Evolutionary conservation across 2,888 invertebrate species (phyloP), one percentile per base, ranked within the genome.

Genomic region (Emmelina monodactyla): DNA sequence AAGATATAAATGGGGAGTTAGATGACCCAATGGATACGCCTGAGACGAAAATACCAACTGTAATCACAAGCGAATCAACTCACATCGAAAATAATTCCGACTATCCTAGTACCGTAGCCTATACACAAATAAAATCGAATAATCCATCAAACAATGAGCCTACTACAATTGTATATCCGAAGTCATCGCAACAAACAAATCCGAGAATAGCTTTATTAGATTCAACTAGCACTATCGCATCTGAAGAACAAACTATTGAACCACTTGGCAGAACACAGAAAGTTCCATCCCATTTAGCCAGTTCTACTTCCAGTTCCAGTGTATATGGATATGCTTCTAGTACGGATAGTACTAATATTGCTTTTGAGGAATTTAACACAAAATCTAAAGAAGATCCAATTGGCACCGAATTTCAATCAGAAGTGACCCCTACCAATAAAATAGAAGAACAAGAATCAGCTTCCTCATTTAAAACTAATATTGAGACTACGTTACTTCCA

Each of bases 1-100:
- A 66, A 38, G 65, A 60, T 1, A 51, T 55, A 11, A 59, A 47
- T 2, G 60, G 53, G n/a, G 60, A 64, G 13, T 34, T 55, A 22
- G 58, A 62, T 11, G 61, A 62, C 6, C 48, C 43, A 2, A 53
- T 51, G 33, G 56, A 51, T 22, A 44, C 39, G 3, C 32, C 31
- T 13, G 28, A 39, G 7, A 45, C 42, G 38, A 38, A 10, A 32
- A 9, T 44, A n/a, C 45, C 48, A 10, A 46, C 46, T 1, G 22
- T 33, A 15, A 13, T 22, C 2, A 31, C 40, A 16, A 35, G 36
- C 5, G 22, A 40, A 30, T 28, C 34, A 2, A 39, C 44, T 12
- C 42, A 48, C 14, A 34, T 14, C 25, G 19, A 31, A 25, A 30
- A 40, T 12, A 49, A 45, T 25, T n/a, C n/a, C n/a, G 25, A 9